A percentile compares a stretch with the other conserved stretches of the same genome.
Conservation (phyloP, 2,797 vertebrate genomes). For the Galaxias olidus region DNA sequence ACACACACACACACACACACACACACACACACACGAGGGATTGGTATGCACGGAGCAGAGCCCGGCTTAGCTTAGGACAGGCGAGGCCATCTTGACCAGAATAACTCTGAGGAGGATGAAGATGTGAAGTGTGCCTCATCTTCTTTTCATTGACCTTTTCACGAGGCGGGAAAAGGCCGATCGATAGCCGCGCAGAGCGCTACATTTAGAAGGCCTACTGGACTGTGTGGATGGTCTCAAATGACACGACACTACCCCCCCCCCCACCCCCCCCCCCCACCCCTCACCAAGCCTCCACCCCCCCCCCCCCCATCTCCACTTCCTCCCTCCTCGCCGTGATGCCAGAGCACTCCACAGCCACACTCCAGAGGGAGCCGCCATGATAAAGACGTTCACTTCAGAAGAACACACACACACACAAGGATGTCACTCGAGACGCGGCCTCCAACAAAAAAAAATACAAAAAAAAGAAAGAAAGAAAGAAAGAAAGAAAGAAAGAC, state of each 20-base stretch:
- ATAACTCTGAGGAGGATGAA: constrained; percentile 70
- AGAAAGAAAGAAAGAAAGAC: too few species aligned
- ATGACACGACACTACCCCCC: constrained; percentile 31
- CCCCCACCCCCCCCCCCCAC: too few species aligned
- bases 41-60: constrained; percentile 62
- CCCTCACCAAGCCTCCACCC: too few species aligned
- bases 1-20: not conserved
- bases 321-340: too few species aligned
- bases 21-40: constrained; percentile 33
- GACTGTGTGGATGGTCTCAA: constrained; percentile 49
- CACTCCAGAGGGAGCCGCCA: too few species aligned
- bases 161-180: constrained; percentile 46
- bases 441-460: too few species aligned
- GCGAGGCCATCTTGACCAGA: constrained; percentile 62
- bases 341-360: too few species aligned
- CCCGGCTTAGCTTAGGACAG: constrained; percentile 59
- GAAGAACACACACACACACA: too few species aligned
- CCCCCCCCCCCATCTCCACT: too few species aligned
- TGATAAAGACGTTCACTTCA: too few species aligned
- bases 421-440: too few species aligned
- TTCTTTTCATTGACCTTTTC: constrained; percentile 70
- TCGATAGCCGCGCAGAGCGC: constrained; percentile 59
- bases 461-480: too few species aligned
- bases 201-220: constrained; percentile 59
- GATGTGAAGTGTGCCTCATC: constrained; percentile 62